phyloP scores from a whole-genome alignment of 2,888 invertebrate genomes.

The Sphaerophoria rueppellii region DNA sequence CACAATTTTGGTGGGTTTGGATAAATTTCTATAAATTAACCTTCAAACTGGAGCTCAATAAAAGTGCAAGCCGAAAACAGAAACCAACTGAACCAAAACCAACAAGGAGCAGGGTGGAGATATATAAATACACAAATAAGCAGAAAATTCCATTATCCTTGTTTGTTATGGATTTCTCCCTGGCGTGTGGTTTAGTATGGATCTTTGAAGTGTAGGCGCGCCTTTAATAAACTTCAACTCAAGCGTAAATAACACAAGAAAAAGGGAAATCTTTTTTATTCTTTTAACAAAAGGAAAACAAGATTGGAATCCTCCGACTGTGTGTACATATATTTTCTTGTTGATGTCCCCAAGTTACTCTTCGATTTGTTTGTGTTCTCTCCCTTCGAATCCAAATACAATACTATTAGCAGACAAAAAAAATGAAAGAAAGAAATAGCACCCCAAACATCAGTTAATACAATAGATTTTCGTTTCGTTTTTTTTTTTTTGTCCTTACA shows the following conservation, averaged over 20 bases:
- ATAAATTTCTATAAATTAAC: constrained; percentile 54
- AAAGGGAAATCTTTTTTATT: constrained; percentile 37
- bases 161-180: constrained; percentile 61
- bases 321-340: constrained; percentile 26
- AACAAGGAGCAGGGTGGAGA: neutral
- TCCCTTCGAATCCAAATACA: neutral
- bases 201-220: constrained; percentile 48
- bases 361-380: neutral
- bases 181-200: constrained; percentile 48
- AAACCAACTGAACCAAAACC: neutral
- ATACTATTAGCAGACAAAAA: constrained; percentile 10
- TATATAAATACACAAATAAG: constrained; percentile 67
- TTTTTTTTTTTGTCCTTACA: constrained; percentile 24
- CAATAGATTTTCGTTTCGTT: constrained; percentile 29
- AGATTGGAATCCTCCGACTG: constrained; percentile 29
- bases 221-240: constrained; percentile 64
- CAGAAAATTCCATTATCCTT: constrained; percentile 72
- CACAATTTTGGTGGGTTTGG: neutral
- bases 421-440: constrained; percentile 1
- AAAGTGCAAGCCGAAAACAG: constrained; percentile 12
- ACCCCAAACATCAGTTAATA: constrained; percentile 34
- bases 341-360: constrained; percentile 14
- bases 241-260: constrained; percentile 48
- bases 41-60: constrained; percentile 48
- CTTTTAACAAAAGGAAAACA: constrained; percentile 3